Evolutionary conservation across 2,797 vertebrate species (phyloP).

Genomic region (Hephaestus fuliginosus): DNA sequence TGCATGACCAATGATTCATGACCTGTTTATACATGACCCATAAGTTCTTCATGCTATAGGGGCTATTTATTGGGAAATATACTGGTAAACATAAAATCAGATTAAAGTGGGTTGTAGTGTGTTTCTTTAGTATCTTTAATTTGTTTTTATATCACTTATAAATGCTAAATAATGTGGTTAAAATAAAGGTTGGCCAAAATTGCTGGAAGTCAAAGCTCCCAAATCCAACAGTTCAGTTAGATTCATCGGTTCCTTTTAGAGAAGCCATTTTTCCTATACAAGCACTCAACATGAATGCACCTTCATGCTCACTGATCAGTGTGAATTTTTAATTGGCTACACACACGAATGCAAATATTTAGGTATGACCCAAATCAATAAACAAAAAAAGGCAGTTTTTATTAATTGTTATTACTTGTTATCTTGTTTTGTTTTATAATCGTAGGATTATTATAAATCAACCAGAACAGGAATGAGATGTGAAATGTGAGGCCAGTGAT

Average conservation of each 20-base stretch:
- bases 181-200: neutral
- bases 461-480: neutral
- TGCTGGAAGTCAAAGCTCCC: neutral
- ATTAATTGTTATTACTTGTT: no score
- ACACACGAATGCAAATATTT: neutral
- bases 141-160: neutral
- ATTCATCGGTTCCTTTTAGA: neutral
- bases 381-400: neutral
- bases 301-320: neutral
- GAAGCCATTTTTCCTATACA: neutral
- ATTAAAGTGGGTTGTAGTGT: neutral
- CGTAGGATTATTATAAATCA: neutral
- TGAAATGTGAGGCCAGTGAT: neutral
- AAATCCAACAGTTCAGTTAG: neutral
- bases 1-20: neutral
- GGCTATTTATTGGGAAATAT: neutral
- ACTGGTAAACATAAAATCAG: neutral
- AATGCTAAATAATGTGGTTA: neutral
- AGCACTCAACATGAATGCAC: neutral
- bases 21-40: neutral
- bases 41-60: neutral
- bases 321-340: neutral
- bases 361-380: neutral
- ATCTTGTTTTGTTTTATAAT: neutral
- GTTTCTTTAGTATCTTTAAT: no score